These are phyloP conservation scores for Cyaniris semiargus DNA, from an alignment of 2,888 invertebrate genomes.

Conservation along the genomic window DNA sequence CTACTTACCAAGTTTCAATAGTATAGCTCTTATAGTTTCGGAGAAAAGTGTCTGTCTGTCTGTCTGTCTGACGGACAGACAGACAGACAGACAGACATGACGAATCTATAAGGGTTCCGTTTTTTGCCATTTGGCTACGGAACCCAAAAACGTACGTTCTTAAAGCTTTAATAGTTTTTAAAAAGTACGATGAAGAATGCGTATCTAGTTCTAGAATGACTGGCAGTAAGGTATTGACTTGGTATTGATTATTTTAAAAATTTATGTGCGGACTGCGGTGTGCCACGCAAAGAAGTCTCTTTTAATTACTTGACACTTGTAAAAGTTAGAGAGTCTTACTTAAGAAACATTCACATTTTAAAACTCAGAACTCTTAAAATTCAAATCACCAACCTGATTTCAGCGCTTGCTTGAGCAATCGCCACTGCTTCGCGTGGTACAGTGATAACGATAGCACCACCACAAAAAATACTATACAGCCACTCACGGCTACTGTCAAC, in stretches of 20 bases:
- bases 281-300: not conserved
- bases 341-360: not conserved
- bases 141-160: not conserved
- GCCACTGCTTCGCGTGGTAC: conserved; percentile 90
- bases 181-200: too few species aligned
- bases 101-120: too few species aligned
- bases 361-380: not conserved
- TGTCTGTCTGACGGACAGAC: too few species aligned
- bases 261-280: not conserved
- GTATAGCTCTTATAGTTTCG: too few species aligned
- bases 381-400: conserved; percentile 83
- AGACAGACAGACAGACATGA: too few species aligned
- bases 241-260: not conserved
- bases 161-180: too few species aligned
- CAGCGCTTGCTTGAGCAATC: conserved; percentile 87
- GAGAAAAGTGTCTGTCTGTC: too few species aligned
- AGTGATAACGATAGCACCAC: conserved; percentile 88
- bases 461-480: conserved; percentile 89
- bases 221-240: not conserved
- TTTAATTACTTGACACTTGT: not conserved
- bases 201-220: not conserved
- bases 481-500: conserved; percentile 85
- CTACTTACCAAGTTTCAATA: too few species aligned
- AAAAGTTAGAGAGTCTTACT: not conserved
- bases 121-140: too few species aligned